These are phyloP conservation scores for Encarsia formosa DNA, from an alignment of 2,888 invertebrate genomes.

Conservation along the genomic window DNA sequence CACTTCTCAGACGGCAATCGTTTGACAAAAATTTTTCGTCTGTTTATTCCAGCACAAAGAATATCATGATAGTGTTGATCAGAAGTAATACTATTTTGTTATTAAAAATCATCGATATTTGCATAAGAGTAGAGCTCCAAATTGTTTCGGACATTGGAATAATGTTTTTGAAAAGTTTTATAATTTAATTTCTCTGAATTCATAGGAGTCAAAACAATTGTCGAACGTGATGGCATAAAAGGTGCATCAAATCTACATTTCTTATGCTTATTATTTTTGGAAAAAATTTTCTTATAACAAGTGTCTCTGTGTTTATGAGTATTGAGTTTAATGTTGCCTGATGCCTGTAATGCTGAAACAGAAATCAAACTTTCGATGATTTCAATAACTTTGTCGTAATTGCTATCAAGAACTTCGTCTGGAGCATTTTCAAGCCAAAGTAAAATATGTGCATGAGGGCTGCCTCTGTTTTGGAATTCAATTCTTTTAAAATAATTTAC, in stretches of 20 bases:
- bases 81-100: too few relatives aligned
- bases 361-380: conserved; percentile 36
- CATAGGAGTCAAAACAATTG: conserved; percentile 34
- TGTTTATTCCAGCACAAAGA: conserved; percentile 27
- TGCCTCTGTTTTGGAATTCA: conserved; percentile 47
- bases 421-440: conserved; percentile 46
- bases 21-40: conserved; percentile 28
- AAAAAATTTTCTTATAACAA: conserved; percentile 35
- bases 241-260: conserved; percentile 41
- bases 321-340: conserved; percentile 32
- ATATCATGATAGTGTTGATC: conserved; percentile 31
- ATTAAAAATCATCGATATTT: conserved; percentile 30
- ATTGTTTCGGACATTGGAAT: conserved; percentile 11
- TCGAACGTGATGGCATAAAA: conserved; percentile 35
- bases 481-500: conserved; percentile 42
- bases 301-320: conserved; percentile 39
- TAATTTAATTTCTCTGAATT: conserved; percentile 8
- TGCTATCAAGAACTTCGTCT: conserved; percentile 3
- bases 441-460: too few relatives aligned
- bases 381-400: conserved; percentile 31
- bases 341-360: conserved; percentile 30
- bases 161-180: conserved; percentile 16
- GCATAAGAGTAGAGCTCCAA: conserved; percentile 23
- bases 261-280: conserved; percentile 24
- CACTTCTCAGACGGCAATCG: conserved; percentile 31